Evolutionary conservation across 2,113 vertebrate species (phyloP), one percentile per base, ranked within the genome.

Genomic region (Piprites chloris): DNA sequence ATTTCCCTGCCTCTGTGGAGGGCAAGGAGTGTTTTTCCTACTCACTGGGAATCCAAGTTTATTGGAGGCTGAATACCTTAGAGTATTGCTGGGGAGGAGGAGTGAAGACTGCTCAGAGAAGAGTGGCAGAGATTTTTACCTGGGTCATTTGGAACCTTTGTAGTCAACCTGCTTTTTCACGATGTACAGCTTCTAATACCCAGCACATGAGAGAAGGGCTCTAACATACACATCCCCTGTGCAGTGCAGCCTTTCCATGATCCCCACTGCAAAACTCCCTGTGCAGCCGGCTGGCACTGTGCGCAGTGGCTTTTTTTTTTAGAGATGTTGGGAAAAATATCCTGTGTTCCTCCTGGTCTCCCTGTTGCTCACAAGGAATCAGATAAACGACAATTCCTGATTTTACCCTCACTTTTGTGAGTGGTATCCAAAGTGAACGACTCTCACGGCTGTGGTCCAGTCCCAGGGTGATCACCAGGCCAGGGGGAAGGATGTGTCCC

Each of bases 401-500:
- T 73, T 68, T 68, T 69, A 32, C 11, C 32, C 41, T n/a, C 1
- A 1, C 28, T 53, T 46, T 17, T 23, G 26, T 26, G 13, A 67
- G 41, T 12, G 72, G 75, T n/a, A 76, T 35, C 26, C 30, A 71
- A 87, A 90, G 30, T 0, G 0, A 85, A 59, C 0, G 0, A 37
- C 14, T 88, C 24, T 9, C 11, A 23, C 2, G 8, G 66, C 55
- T 9, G 1, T 3, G 2, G 50, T 73, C 68, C 68, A 84, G 74
- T 44, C 61, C 28, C 3, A 4, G 44, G 58, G 56, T 21, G 14
- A 55, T 93, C 5, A 2, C 14, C 0, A 0, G 42, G 24, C 27
- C 30, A 26, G 21, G 24, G 28, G 39, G 35, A 85, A 85, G 86
- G 83, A 95, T 61, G 46, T 1, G 0, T 4, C 41, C 44, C 53